A percentile compares a stretch with the other conserved stretches of the same genome.
phyloP scores from a whole-genome alignment of 2,113 vertebrate genomes.

The Uria aalge region DNA sequence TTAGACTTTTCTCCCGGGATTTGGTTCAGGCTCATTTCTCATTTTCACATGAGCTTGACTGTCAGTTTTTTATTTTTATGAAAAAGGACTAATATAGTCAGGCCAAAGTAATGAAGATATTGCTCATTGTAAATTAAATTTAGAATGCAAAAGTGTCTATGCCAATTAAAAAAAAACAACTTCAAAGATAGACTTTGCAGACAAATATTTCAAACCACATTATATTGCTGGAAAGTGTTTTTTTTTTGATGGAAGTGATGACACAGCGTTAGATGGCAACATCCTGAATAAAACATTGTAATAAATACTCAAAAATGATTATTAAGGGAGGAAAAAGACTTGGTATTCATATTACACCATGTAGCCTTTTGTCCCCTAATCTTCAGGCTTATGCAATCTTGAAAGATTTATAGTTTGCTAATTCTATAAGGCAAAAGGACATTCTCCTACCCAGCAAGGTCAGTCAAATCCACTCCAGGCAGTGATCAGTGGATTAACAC shows the following conservation, averaged over 20 bases:
- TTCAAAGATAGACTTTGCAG: slow-evolving; percentile 11
- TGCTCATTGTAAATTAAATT: slow-evolving; percentile 47
- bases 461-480: slow-evolving; percentile 3
- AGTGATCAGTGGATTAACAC: slow-evolving; percentile 21
- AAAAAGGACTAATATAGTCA: background rate
- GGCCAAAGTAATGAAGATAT: slow-evolving; percentile 51
- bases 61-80: slow-evolving; percentile 5
- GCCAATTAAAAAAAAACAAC: slow-evolving; percentile 2
- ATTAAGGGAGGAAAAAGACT: background rate
- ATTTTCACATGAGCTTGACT: slow-evolving; percentile 2
- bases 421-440: slow-evolving; percentile 15
- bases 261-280: slow-evolving; percentile 30
- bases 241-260: background rate
- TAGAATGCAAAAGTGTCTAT: slow-evolving; percentile 6
- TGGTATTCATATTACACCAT: background rate
- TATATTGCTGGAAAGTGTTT: background rate
- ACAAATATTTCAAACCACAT: background rate
- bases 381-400: background rate
- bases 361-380: slow-evolving; percentile 5
- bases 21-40: slow-evolving; percentile 18
- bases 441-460: background rate
- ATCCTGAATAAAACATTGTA: slow-evolving; percentile 20
- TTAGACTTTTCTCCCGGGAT: background rate
- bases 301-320: background rate
- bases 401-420: slow-evolving; percentile 59